Base-by-base conservation (phyloP, 2,113 vertebrate genomes). In the Microtus montanus region DNA sequence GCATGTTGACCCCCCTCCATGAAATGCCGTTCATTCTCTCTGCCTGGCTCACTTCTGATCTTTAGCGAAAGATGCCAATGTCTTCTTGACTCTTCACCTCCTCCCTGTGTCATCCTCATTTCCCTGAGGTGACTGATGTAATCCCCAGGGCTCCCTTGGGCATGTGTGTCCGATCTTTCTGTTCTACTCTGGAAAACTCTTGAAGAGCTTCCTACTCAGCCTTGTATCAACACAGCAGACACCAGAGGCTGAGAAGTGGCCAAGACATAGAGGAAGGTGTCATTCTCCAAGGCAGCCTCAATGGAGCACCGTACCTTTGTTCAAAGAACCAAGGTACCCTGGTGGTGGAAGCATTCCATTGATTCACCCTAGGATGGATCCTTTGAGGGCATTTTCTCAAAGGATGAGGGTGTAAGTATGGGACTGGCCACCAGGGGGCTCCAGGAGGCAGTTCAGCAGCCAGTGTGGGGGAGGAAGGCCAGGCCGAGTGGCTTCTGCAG, bases 401-500 rank as follows among this genome's bases (percentile, higher is more conserved):
- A 75, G 77, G 71, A 82, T 7, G 0, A 26, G 15, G 30, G 7
- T 93, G 92, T 71, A 73, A 96, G 41, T 66, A 86, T 84, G 68
- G 38, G 73, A 92, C 71, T 88, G 58, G 79, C 98, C 98, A 98
- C 98, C 97, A 98, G 98, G 98, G 98, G 98, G 98, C 98, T 98
- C 98, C 90, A 97, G 98, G 97, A 97, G 92, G 96, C 96, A 97
- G 92, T 78, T 95, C 44, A 96, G 86, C 96, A 66, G 94, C 96
- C 96, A 87, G 94, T 54, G 49, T 11, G 74, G 14, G 44, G 64
- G 77, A 78, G 33, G 92, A 95, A 91, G 68, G 35, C 58, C 77
- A 92, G 73, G 44, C 64, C 68, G 0, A 54, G 70, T 89, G 54
- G 89, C 70, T 88, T 91, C 71, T 35, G 79, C 47, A 35, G 47